Evolutionary conservation across 2,113 vertebrate genomes (phyloP).

Genomic region (Dicrurus megarhynchus): DNA sequence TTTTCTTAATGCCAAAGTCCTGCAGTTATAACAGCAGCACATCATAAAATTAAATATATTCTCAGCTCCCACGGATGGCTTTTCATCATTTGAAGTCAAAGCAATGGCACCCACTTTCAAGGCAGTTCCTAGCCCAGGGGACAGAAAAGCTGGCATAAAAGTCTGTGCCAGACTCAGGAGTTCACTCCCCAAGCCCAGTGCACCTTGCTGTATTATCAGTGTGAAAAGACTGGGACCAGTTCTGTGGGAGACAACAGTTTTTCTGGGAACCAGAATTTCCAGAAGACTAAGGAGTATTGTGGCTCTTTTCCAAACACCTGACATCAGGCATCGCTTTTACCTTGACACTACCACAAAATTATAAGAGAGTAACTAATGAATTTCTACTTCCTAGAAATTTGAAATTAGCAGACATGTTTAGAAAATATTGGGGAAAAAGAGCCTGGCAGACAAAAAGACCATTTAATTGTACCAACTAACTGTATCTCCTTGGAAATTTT

Average conservation of each 20-base stretch:
- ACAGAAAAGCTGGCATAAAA: not conserved
- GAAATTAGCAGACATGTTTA: not conserved
- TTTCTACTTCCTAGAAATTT: not conserved
- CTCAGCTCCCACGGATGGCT: not conserved
- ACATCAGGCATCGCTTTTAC: not conserved
- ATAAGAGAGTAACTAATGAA: not conserved
- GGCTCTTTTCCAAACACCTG: not conserved
- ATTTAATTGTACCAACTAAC: not conserved
- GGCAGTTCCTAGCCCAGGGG: not conserved
- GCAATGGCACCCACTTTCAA: not conserved
- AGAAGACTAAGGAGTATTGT: not conserved
- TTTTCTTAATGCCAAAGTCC: not conserved
- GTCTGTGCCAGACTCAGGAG: not conserved
- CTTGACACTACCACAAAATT: not conserved
- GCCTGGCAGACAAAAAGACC: not conserved
- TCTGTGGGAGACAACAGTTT: not conserved
- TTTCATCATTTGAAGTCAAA: not conserved
- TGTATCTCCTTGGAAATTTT: not conserved
- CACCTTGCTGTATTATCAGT: not conserved
- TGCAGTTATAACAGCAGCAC: not conserved
- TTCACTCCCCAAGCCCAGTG: not conserved
- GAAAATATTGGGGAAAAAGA: not conserved
- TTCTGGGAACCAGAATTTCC: not conserved
- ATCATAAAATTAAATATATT: not conserved
- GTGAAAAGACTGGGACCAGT: not conserved